Percentiles rank a stretch among this genome's conserved stretches.
phyloP scores from a whole-genome alignment of 2,797 vertebrate species.

The Aselliscus stoliczkanus region DNA sequence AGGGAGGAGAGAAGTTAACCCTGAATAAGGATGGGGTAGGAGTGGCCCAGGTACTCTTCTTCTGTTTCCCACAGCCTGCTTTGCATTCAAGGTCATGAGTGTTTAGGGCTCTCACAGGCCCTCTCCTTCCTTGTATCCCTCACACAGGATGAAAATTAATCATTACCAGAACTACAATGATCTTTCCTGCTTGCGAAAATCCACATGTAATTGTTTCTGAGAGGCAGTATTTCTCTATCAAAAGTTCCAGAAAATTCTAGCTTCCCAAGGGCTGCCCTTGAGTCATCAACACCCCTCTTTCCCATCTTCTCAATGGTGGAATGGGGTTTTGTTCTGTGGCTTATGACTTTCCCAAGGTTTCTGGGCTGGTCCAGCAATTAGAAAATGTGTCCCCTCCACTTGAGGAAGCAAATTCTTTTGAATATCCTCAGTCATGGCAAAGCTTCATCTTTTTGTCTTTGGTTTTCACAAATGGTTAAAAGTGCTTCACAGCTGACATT shows the following conservation, averaged over 20 bases:
- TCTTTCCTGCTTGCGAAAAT: conserved; percentile 18
- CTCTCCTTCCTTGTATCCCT: not conserved
- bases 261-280: not conserved
- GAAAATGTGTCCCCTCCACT: not conserved
- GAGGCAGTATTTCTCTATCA: not conserved
- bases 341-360: not conserved
- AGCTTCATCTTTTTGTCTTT: not conserved
- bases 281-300: not conserved
- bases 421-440: not conserved
- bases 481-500: not conserved
- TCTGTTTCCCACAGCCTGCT: not conserved
- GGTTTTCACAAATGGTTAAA: conserved; percentile 1
- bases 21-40: not conserved
- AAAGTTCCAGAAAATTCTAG: conserved; percentile 7
- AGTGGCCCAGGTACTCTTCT: not conserved
- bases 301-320: not conserved
- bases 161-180: not conserved
- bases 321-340: not conserved
- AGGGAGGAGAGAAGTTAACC: not conserved
- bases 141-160: not conserved
- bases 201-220: not conserved
- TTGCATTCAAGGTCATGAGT: not conserved
- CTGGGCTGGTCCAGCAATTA: not conserved
- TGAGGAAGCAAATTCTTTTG: not conserved
- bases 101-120: not conserved